phyloP scores from a whole-genome alignment of 2,797 vertebrate species.

The Sciaenops ocellatus region DNA sequence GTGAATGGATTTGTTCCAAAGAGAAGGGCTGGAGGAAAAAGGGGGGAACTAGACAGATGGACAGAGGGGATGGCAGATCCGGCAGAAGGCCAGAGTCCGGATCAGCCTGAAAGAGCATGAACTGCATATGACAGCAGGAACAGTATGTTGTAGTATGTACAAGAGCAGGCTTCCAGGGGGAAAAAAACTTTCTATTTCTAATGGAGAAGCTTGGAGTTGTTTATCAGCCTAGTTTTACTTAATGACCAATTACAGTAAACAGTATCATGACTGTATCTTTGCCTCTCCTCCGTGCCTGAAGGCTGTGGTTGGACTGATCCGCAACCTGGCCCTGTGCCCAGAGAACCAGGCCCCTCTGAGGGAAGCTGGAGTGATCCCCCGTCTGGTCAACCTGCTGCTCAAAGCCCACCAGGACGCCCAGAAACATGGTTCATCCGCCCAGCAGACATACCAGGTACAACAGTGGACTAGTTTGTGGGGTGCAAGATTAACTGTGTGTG shows the following conservation, averaged over 20 bases:
- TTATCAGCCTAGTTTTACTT: background rate
- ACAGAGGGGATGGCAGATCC: constrained; percentile 15
- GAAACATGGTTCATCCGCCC: constrained; percentile 90
- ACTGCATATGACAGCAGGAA: constrained; percentile 31
- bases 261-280: constrained; percentile 9
- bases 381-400: constrained; percentile 93
- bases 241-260: background rate
- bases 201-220: constrained; percentile 7
- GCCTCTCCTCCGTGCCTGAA: constrained; percentile 59
- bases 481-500: background rate
- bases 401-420: constrained; percentile 97
- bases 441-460: constrained; percentile 94
- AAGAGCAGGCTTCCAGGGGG: background rate
- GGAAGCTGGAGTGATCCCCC: constrained; percentile 91
- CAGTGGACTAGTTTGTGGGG: background rate
- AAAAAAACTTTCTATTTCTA: background rate
- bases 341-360: constrained; percentile 93
- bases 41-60: constrained; percentile 54
- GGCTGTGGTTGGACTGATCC: constrained; percentile 96
- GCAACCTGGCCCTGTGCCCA: constrained; percentile 95
- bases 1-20: constrained; percentile 2
- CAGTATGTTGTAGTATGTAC: constrained; percentile 48
- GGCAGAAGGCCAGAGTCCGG: constrained; percentile 44
- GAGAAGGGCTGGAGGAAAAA: background rate
- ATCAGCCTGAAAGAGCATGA: constrained; percentile 41